Evolutionary conservation across 2,888 invertebrate genomes (phyloP), one percentile per base, ranked within the genome.

Genomic region (Boloria selene): DNA sequence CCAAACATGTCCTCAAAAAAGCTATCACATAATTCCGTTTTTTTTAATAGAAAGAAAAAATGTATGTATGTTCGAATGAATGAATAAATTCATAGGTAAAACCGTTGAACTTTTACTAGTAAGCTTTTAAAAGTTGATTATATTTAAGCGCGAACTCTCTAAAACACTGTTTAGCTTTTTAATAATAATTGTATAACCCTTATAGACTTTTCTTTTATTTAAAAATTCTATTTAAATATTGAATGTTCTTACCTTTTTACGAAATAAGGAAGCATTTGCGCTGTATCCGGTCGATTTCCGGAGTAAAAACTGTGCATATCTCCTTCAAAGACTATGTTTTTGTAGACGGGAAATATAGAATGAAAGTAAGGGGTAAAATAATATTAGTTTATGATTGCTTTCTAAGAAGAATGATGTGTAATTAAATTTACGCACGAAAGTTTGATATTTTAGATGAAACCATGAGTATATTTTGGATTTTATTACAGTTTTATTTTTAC

Each of bases 211-310:
- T 17, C 42, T 16, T 55, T 18, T 42, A 7, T n/a, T 7, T 6
- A 55, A 4, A 18, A 22, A 44, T 22, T 10, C 10, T 56, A 44
- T n/a, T 44, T 18, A 13, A 58, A 52, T 64, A 44, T 51, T 45
- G 51, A 50, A 52, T 51, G 31, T 44, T 44, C 44, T 64, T 47
- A 58, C 58, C 45, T 58, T 22, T 54, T 42, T 26, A 45, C 45
- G 22, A 45, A 56, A 52, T 56, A 45, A 45, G 64, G 64, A 64
- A 64, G 58, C 62, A 55, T 64, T 58, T 64, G 58, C 52, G 26
- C 31, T 31, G 58, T 44, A 44, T 64, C 64, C 64, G 45, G 50
- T 64, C 58, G 56, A 64, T 64, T 64, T 64, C 64, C 64, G 51
- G 31, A 51, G 42, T 45, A 64, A 58, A 64, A 64, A 52, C 58